Evolutionary conservation across 2,113 vertebrate species (phyloP).

Genomic region (Gavialis gangeticus): DNA sequence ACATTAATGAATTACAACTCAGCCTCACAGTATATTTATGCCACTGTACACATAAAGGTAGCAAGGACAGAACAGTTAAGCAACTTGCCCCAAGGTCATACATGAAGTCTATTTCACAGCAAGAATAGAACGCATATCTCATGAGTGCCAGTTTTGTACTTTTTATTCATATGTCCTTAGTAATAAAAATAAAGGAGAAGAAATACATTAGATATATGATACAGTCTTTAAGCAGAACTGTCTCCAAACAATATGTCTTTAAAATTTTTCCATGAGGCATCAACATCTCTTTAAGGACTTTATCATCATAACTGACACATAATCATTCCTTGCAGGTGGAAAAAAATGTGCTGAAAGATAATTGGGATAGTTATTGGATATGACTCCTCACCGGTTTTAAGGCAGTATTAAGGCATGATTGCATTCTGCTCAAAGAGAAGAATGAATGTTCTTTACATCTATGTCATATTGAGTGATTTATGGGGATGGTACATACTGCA

Average conservation of each 20-base stretch:
- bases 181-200: constrained; percentile 64
- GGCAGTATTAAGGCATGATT: constrained; percentile 70
- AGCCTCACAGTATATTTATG: background rate
- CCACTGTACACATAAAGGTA: background rate
- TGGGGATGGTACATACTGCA: constrained; percentile 62
- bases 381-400: constrained; percentile 74
- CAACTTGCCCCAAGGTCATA: constrained; percentile 50
- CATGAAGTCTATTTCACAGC: constrained; percentile 36
- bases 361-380: constrained; percentile 78
- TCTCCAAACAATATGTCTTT: constrained; percentile 61
- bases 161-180: constrained; percentile 64
- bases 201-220: constrained; percentile 51
- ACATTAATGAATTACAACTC: background rate
- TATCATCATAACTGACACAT: constrained; percentile 72
- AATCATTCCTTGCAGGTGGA: constrained; percentile 76
- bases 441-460: constrained; percentile 70
- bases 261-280: constrained; percentile 62
- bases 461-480: constrained; percentile 76
- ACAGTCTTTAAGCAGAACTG: constrained; percentile 50
- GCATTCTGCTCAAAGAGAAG: constrained; percentile 74
- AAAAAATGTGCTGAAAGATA: constrained; percentile 75
- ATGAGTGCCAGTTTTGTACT: constrained; percentile 33
- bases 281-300: constrained; percentile 72
- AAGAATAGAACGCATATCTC: constrained; percentile 28
- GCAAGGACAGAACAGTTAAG: constrained; percentile 19